A percentile compares a stretch with the other conserved stretches of the same genome.
These are phyloP conservation scores for Pogonognathellus flavescens DNA, from an alignment of 1,140 invertebrate species.

Conservation along the genomic window DNA sequence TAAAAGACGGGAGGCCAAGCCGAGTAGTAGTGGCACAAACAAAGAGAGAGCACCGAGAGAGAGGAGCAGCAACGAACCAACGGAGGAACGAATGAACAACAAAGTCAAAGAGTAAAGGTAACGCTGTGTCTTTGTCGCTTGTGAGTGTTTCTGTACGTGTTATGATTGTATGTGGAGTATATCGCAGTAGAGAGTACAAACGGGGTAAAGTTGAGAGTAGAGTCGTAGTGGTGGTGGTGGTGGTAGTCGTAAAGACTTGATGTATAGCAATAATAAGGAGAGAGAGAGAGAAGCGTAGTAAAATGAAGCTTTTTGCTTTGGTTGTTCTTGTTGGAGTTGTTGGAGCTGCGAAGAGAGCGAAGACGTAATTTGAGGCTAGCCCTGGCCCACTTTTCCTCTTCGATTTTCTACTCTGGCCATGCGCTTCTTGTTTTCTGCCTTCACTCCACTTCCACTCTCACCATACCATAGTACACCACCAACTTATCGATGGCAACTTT, in stretches of 20 bases:
- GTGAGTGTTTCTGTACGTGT: too few relatives aligned
- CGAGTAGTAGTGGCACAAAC: neutral
- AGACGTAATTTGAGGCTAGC: conserved; percentile 62
- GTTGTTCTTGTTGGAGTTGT: neutral
- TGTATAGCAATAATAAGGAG: too few relatives aligned
- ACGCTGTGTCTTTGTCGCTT: neutral
- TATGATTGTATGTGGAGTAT: too few relatives aligned
- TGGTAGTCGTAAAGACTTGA: too few relatives aligned
- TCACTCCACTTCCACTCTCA: neutral
- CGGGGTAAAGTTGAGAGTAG: too few relatives aligned
- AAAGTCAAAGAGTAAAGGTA: conserved; percentile 31
- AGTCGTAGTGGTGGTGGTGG: neutral
- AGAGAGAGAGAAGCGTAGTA: conserved; percentile 37
- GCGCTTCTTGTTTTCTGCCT: conserved; percentile 54
- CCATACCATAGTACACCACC: neutral
- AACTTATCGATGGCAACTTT: conserved; percentile 46
- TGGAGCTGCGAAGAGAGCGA: conserved; percentile 31
- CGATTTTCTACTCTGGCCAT: conserved; percentile 64
- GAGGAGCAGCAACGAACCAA: conserved; percentile 21
- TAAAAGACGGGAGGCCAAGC: neutral
- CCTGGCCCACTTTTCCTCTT: conserved; percentile 66
- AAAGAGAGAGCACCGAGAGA: conserved; percentile 21
- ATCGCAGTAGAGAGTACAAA: too few relatives aligned
- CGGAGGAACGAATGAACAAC: conserved; percentile 6
- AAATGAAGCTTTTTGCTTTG: conserved; percentile 36